A percentile compares a stretch with the other conserved stretches of the same genome.
These are phyloP conservation scores for Adelosebastes latens DNA, from an alignment of 2,797 vertebrate species.

Conservation along the genomic window DNA sequence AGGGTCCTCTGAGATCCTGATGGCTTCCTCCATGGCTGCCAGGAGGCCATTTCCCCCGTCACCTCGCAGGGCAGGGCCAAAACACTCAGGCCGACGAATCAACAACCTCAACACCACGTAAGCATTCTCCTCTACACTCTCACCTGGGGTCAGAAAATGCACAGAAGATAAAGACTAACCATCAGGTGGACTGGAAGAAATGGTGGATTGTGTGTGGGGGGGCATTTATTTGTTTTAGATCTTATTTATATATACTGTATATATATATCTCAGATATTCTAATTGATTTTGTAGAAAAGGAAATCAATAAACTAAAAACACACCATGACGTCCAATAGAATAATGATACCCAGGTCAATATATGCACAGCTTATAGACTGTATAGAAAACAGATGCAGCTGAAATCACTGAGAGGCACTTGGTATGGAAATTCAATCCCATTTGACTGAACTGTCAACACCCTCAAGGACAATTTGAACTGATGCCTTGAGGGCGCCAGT, in stretches of 20 bases:
- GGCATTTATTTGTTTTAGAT: background rate
- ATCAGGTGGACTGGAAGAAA: background rate
- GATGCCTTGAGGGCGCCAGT: conserved; percentile 28
- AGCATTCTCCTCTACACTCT: conserved; percentile 96
- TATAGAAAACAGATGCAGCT: background rate
- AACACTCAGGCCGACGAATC: conserved; percentile 95
- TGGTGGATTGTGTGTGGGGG: background rate
- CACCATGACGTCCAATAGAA: background rate
- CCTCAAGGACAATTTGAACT: conserved; percentile 38
- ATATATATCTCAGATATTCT: background rate
- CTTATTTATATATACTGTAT: too few species aligned
- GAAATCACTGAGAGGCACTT: background rate
- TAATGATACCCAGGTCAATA: background rate
- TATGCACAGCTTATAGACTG: background rate
- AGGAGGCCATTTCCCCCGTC: conserved; percentile 93
- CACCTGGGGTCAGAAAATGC: conserved; percentile 79
- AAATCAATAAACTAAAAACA: background rate
- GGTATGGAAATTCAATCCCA: background rate
- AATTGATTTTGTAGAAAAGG: background rate
- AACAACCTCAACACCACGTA: conserved; percentile 92
- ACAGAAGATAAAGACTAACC: background rate
- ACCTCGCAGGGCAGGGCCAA: conserved; percentile 92
- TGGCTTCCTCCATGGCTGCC: conserved; percentile 92
- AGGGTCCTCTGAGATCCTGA: conserved; percentile 90
- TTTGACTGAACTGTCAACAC: conserved; percentile 36